These are phyloP conservation scores for Eumerus sabulonum DNA, from an alignment of 2,888 invertebrate species.

Conservation along the genomic window DNA sequence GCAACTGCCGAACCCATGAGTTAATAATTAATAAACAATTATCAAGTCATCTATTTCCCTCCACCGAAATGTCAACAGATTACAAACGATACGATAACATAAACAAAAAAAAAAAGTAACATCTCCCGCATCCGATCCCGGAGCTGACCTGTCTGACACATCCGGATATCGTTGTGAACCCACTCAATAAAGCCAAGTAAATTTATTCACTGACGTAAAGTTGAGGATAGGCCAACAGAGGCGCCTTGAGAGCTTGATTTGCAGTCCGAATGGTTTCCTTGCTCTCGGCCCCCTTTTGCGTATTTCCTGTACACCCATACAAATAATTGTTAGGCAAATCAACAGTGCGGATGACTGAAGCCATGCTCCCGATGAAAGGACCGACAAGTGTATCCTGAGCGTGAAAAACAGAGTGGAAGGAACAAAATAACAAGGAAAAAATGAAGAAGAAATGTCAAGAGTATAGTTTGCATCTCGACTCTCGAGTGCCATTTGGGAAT, in stretches of 20 bases:
- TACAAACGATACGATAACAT: too few species aligned
- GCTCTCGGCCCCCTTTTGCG: not conserved
- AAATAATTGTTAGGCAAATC: slow-evolving; percentile 3
- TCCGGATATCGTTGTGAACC: too few species aligned
- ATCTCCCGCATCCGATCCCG: too few species aligned
- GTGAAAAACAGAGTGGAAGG: slow-evolving; percentile 15
- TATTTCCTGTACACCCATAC: slow-evolving; percentile 6
- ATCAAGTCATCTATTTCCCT: too few species aligned
- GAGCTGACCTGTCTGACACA: too few species aligned
- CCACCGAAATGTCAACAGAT: too few species aligned
- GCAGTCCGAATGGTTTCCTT: slow-evolving; percentile 11
- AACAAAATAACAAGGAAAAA: slow-evolving; percentile 42
- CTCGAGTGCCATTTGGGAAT: slow-evolving; percentile 47
- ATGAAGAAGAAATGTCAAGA: too few species aligned
- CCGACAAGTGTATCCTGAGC: not conserved
- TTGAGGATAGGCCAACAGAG: slow-evolving; percentile 52
- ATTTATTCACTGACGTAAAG: slow-evolving; percentile 50
- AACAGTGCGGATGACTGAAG: slow-evolving; percentile 16
- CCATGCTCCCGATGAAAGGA: slow-evolving; percentile 31
- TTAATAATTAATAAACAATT: too few species aligned
- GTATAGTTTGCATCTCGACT: slow-evolving; percentile 33
- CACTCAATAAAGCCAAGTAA: slow-evolving; percentile 10
- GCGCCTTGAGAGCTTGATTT: slow-evolving; percentile 49
- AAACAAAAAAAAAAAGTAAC: too few species aligned
- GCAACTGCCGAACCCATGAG: too few species aligned